A percentile compares a stretch with the other conserved stretches of the same genome.
Conservation (phyloP, 2,888 invertebrate species). For the Thera britannica region DNA sequence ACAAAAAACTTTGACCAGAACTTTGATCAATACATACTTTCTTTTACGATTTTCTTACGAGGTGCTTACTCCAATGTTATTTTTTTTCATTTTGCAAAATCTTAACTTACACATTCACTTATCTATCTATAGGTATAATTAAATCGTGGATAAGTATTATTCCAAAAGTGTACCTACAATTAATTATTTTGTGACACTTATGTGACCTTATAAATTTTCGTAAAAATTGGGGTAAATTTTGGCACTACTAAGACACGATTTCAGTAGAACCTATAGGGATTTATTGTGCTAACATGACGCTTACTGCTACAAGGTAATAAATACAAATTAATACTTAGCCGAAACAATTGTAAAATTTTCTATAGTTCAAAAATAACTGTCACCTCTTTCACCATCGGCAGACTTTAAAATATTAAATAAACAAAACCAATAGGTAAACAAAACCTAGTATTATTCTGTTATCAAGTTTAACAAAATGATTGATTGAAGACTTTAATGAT, state of each 20-base stretch:
- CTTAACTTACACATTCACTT: conserved; percentile 19
- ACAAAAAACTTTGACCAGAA: neutral
- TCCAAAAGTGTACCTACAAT: conserved; percentile 31
- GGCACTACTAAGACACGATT: conserved; percentile 74
- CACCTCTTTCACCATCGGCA: neutral
- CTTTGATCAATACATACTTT: neutral
- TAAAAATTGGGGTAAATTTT: conserved; percentile 59
- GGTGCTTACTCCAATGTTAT: neutral
- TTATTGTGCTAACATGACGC: conserved; percentile 34
- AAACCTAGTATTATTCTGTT: no score
- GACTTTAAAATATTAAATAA: neutral
- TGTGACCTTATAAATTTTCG: conserved; percentile 36
- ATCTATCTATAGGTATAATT: conserved; percentile 28
- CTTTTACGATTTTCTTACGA: neutral
- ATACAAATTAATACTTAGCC: conserved; percentile 24
- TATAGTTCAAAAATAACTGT: conserved; percentile 17
- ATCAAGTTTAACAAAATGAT: no score
- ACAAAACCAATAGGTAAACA: no score
- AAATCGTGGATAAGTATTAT: conserved; percentile 32
- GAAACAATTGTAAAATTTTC: conserved; percentile 26
- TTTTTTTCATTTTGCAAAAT: conserved; percentile 8
- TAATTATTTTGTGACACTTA: conserved; percentile 32
- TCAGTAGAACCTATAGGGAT: conserved; percentile 38
- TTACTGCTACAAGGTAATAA: conserved; percentile 30
- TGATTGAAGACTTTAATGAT: no score